These are phyloP conservation scores for Hirtodrosophila alboralis DNA, from an alignment of 2,888 invertebrate species.

Conservation along the genomic window DNA sequence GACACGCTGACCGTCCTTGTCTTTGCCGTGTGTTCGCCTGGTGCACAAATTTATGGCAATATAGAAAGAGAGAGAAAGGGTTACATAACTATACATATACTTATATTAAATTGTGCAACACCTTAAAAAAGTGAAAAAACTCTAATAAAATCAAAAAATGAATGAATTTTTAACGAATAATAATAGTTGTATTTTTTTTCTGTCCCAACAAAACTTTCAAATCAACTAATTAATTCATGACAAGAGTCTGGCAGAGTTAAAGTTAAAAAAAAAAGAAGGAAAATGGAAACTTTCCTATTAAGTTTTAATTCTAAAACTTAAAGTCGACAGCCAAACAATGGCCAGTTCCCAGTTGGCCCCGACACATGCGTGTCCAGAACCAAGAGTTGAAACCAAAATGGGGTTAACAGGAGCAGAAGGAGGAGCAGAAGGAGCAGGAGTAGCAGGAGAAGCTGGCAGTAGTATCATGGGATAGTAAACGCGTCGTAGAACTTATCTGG, in stretches of 20 bases:
- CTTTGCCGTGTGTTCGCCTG: slow-evolving; percentile 56
- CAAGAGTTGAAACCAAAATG: too few species aligned
- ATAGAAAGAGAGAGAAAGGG: too few species aligned
- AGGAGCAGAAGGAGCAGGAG: too few species aligned
- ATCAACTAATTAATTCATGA: slow-evolving; percentile 77
- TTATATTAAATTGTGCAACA: slow-evolving; percentile 37
- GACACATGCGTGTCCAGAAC: slow-evolving; percentile 55
- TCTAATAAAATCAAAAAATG: slow-evolving; percentile 43
- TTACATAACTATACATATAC: slow-evolving; percentile 45
- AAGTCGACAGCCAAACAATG: slow-evolving; percentile 62
- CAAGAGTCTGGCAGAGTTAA: slow-evolving; percentile 27
- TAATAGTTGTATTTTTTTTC: slow-evolving; percentile 32
- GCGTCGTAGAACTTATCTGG: slow-evolving; percentile 73
- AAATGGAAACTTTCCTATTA: slow-evolving; percentile 60
- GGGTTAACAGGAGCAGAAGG: too few species aligned
- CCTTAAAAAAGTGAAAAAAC: slow-evolving; percentile 29
- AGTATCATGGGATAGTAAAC: too few species aligned
- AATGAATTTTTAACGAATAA: slow-evolving; percentile 49
- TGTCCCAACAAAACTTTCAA: slow-evolving; percentile 27
- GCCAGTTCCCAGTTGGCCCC: slow-evolving; percentile 36
- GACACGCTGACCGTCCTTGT: slow-evolving; percentile 51
- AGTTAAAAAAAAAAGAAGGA: slow-evolving; percentile 63
- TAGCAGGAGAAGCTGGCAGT: too few species aligned
- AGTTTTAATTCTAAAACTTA: slow-evolving; percentile 65
- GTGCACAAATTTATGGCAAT: slow-evolving; percentile 53